phyloP scores from a whole-genome alignment of 1,140 invertebrate species.

The Vollenhovia emeryi region DNA sequence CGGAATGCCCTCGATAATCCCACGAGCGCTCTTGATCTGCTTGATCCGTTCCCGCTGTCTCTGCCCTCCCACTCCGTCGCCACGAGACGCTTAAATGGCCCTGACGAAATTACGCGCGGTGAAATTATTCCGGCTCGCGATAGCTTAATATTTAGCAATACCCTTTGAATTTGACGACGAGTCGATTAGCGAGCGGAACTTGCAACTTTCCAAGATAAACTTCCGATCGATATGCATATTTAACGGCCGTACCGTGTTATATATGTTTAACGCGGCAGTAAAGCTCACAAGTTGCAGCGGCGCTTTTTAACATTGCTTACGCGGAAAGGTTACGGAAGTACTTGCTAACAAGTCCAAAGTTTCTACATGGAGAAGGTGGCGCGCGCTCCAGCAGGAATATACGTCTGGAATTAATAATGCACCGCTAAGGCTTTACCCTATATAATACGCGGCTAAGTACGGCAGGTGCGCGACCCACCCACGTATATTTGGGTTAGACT shows the following conservation, averaged over 20 bases:
- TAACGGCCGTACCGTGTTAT: constrained; percentile 22
- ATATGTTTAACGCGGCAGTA: constrained; percentile 24
- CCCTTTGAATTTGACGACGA: background rate
- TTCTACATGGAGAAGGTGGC: constrained; percentile 22
- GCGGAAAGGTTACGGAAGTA: constrained; percentile 56
- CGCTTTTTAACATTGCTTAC: constrained; percentile 51
- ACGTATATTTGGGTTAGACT: constrained; percentile 62
- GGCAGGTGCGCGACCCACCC: constrained; percentile 53
- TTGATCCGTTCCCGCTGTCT: constrained; percentile 61
- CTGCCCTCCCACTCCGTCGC: background rate
- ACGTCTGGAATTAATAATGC: constrained; percentile 67
- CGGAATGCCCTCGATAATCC: constrained; percentile 44
- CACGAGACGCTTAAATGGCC: constrained; percentile 5
- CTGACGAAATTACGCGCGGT: constrained; percentile 8
- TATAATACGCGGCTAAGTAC: constrained; percentile 61
- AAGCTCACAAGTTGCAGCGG: constrained; percentile 46
- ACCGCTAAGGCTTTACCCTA: constrained; percentile 60
- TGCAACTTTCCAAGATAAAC: background rate
- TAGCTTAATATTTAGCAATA: background rate
- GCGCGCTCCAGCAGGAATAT: constrained; percentile 23
- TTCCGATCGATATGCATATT: constrained; percentile 41
- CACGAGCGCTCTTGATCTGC: constrained; percentile 62
- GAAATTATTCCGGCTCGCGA: background rate
- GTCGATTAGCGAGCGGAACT: background rate
- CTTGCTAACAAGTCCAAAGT: constrained; percentile 56